These are phyloP conservation scores for Ceuthmochares aereus DNA, from an alignment of 2,113 vertebrate species.

Conservation along the genomic window DNA sequence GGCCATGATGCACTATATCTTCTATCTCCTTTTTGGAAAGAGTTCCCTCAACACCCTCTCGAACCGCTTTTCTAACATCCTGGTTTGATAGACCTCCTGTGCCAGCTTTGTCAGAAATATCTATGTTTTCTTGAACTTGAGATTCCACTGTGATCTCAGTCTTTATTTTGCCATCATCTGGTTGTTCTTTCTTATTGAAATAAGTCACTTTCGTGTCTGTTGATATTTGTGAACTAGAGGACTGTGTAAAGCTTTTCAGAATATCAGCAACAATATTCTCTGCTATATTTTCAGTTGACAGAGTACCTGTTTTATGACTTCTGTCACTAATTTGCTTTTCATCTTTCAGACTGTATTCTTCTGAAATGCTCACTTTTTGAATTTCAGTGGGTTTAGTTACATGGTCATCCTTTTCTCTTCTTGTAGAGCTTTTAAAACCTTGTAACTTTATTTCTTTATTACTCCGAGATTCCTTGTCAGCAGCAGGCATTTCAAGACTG, in stretches of 20 bases:
- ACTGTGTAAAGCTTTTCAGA: constrained; percentile 85
- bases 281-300: constrained; percentile 71
- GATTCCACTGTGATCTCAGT: constrained; percentile 88
- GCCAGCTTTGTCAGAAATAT: constrained; percentile 76
- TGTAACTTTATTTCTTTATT: not conserved
- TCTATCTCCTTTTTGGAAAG: constrained; percentile 83
- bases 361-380: not conserved
- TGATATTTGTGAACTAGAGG: constrained; percentile 77
- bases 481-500: constrained; percentile 13
- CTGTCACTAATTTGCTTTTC: not conserved
- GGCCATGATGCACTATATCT: constrained; percentile 80
- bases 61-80: constrained; percentile 78
- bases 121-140: constrained; percentile 84
- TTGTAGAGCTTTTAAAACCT: not conserved
- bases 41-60: constrained; percentile 78
- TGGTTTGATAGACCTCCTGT: constrained; percentile 78
- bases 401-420: not conserved
- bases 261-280: constrained; percentile 83
- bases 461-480: not conserved
- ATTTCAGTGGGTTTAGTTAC: not conserved
- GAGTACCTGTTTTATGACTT: not conserved
- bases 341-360: constrained; percentile 10
- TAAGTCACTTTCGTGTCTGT: constrained; percentile 85
- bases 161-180: constrained; percentile 81
- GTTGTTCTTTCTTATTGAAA: constrained; percentile 80